Percentiles rank a stretch among this genome's conserved stretches.
Conservation (phyloP, 1,140 invertebrate species). For the Cotesia chilonis region DNA sequence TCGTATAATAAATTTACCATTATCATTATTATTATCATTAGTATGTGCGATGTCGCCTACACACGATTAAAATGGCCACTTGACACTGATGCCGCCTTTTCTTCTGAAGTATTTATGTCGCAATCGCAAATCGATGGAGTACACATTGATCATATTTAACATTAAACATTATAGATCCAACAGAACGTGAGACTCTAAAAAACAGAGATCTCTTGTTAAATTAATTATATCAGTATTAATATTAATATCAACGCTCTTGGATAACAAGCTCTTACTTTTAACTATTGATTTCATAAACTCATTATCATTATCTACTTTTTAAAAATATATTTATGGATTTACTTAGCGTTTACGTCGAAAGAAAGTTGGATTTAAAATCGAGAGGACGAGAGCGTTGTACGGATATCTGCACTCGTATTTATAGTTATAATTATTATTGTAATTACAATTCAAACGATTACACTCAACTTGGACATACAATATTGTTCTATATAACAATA, state of each 20-base stretch:
- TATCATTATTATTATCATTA: conserved; percentile 13
- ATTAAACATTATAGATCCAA: background rate
- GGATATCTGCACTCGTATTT: conserved; percentile 6
- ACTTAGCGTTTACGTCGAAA: conserved; percentile 3
- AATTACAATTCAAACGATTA: conserved; percentile 12
- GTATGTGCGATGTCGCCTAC: conserved; percentile 15
- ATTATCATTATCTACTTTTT: conserved; percentile 12
- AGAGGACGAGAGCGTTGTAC: conserved; percentile 25
- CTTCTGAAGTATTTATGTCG: background rate
- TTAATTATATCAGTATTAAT: background rate
- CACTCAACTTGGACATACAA: background rate
- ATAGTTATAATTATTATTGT: background rate
- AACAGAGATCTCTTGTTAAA: no score
- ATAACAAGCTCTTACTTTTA: no score
- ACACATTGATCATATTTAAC: no score
- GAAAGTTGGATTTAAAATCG: conserved; percentile 36
- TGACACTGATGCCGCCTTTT: conserved; percentile 27
- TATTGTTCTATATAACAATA: no score
- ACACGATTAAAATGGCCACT: conserved; percentile 23
- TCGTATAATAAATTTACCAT: background rate
- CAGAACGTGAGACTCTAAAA: background rate
- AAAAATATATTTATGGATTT: conserved; percentile 14
- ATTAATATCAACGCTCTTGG: conserved; percentile 1
- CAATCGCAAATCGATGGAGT: background rate
- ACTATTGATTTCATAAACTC: background rate